These are phyloP conservation scores for Drosophila takahashii DNA, from an alignment of 1,140 invertebrate species.

Conservation along the genomic window DNA sequence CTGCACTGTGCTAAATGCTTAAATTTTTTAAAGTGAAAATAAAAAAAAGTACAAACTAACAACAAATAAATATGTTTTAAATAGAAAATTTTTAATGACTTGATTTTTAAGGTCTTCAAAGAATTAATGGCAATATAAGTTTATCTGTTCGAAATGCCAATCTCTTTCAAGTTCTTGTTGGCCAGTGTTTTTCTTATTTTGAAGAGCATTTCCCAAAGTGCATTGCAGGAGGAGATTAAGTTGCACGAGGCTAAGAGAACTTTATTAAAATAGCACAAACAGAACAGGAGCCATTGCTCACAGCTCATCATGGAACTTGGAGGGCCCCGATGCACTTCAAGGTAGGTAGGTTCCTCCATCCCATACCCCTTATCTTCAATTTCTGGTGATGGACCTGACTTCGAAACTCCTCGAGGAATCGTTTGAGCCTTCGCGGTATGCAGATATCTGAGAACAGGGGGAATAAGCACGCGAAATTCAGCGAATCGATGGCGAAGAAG, in stretches of 20 bases:
- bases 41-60: not conserved
- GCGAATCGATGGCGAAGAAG: conserved; percentile 63
- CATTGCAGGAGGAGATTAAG: conserved; percentile 47
- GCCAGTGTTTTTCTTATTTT: conserved; percentile 30
- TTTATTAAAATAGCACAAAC: conserved; percentile 64
- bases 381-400: not conserved
- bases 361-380: not conserved
- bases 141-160: no score
- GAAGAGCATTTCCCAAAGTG: conserved; percentile 15
- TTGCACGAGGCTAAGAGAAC: conserved; percentile 45
- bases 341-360: conserved; percentile 6
- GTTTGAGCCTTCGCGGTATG: conserved; percentile 39
- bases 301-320: conserved; percentile 69
- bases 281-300: conserved; percentile 33
- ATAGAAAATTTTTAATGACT: no score
- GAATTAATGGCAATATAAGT: no score
- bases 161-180: not conserved
- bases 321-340: conserved; percentile 56
- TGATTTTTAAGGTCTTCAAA: no score
- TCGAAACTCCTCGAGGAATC: conserved; percentile 40
- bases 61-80: no score
- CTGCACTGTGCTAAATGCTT: conserved; percentile 10
- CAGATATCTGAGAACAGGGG: conserved; percentile 38
- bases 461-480: conserved; percentile 48
- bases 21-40: no score